Base-by-base conservation (phyloP, 2,113 vertebrate species). In the Pituophis catenifer region DNA sequence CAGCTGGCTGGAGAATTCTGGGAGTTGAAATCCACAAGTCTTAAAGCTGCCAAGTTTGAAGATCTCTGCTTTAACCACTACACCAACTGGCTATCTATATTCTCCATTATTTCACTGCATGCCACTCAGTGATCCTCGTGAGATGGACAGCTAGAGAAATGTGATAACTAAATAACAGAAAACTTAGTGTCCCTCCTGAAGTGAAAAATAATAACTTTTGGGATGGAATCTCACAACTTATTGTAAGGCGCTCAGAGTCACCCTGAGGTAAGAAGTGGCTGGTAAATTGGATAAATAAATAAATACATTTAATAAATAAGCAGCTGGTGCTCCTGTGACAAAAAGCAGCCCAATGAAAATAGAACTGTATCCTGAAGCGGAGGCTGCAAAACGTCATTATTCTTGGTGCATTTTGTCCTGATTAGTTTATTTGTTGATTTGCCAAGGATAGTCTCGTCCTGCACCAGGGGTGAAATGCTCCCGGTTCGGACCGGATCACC, bases 141-240 rank as follows among this genome's bases (percentile, higher is more conserved):
- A 70, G 29, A n/a, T n/a, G 59, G 24, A 26, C 59, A 59, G 58
- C 58, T 26, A 24, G 8, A 59, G 55, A 57, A 57, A 21, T 19
- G 55, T 57, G 23, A 62, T 62, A 3, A 24, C 23, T 62, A 24
- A 24, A 62, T 26, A 62, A 62, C 90, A 17, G 92, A 95, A 96
- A 96, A 89, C 62, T 81, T 93, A 94, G 52, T 7, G 9, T 52
- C 58, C 93, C 55, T 92, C 85, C 92, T 57, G 94, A 38, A 38
- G 38, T 38, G 38, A 95, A 95, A 96, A 96, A 96, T 89, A 81
- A 75, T 89, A 94, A 53, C 93, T 95, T 95, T 95, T 93, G 94
- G 88, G 93, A 93, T 91, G 92, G n/a, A 94, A 4, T 58, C 93
- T 90, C 91, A 88, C 93, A 89, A 0, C 65, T 95, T 62, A 62